These are phyloP conservation scores for Tretioscincus oriximinensis DNA, from an alignment of 2,113 vertebrate genomes.

Conservation along the genomic window DNA sequence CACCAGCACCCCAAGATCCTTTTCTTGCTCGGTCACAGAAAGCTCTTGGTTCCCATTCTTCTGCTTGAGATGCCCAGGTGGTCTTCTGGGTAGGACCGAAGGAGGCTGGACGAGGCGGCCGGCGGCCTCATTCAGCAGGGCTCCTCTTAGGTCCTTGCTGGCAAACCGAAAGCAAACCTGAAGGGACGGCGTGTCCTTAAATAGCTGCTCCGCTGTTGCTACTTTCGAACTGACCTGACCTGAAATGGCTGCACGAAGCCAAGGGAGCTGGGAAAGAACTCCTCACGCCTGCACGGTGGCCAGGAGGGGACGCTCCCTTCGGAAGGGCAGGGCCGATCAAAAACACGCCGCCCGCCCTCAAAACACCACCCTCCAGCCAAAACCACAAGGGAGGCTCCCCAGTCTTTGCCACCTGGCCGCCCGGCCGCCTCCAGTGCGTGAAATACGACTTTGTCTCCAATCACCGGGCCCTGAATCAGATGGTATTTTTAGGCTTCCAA, in stretches of 20 bases:
- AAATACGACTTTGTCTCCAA: constrained; percentile 10
- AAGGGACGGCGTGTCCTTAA: background rate
- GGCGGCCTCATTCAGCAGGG: no score
- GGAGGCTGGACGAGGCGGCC: no score
- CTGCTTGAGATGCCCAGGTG: no score
- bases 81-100: no score
- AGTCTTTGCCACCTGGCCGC: background rate
- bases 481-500: constrained; percentile 43
- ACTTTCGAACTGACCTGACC: background rate
- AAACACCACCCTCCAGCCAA: background rate
- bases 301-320: constrained; percentile 4
- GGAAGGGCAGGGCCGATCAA: background rate
- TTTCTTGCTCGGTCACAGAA: no score
- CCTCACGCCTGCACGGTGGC: background rate
- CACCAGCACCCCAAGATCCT: no score
- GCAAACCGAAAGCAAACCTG: background rate
- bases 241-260: background rate
- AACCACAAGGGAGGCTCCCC: background rate
- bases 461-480: constrained; percentile 13
- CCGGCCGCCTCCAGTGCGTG: background rate
- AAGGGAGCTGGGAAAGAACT: accelerated
- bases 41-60: no score
- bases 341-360: background rate
- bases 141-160: no score
- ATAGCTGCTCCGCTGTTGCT: background rate